Conservation (phyloP, 2,888 invertebrate genomes). For the Leptinotarsa peninsularis region DNA sequence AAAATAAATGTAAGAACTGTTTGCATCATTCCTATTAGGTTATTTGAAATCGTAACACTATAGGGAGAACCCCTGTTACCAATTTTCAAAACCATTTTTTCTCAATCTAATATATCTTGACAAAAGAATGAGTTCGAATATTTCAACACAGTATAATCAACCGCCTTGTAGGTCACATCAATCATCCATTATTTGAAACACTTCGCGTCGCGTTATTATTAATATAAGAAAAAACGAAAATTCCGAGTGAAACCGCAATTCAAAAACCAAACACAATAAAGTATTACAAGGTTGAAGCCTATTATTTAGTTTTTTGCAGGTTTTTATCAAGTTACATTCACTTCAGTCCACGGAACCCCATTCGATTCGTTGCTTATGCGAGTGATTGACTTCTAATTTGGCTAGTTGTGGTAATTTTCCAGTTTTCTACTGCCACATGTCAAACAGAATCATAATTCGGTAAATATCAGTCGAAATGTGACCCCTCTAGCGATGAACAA, state of each 20-base stretch:
- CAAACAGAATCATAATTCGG: constrained; percentile 52
- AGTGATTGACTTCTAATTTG: constrained; percentile 41
- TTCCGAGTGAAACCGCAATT: constrained; percentile 12
- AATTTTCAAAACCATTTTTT: not conserved
- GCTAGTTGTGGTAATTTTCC: constrained; percentile 52
- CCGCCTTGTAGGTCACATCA: not conserved
- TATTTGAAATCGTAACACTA: too few relatives aligned
- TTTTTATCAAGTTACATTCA: constrained; percentile 14
- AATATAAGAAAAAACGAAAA: constrained; percentile 4
- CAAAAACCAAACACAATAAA: constrained; percentile 10
- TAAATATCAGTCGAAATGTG: constrained; percentile 43
- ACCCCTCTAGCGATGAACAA: constrained; percentile 11
- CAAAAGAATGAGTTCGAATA: not conserved
- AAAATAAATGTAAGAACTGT: too few relatives aligned
- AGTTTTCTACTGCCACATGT: constrained; percentile 55
- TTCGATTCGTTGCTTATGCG: constrained; percentile 30
- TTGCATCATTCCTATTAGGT: too few relatives aligned
- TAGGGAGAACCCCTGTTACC: not conserved
- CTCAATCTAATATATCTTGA: not conserved
- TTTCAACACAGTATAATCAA: constrained; percentile 3
- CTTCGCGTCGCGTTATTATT: not conserved
- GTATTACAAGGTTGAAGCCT: constrained; percentile 16
- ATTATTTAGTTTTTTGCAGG: constrained; percentile 19
- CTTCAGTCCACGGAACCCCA: constrained; percentile 23
- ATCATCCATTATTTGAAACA: constrained; percentile 9